phyloP scores from a whole-genome alignment of 2,888 invertebrate species.

The Mechanitis mazaeus region DNA sequence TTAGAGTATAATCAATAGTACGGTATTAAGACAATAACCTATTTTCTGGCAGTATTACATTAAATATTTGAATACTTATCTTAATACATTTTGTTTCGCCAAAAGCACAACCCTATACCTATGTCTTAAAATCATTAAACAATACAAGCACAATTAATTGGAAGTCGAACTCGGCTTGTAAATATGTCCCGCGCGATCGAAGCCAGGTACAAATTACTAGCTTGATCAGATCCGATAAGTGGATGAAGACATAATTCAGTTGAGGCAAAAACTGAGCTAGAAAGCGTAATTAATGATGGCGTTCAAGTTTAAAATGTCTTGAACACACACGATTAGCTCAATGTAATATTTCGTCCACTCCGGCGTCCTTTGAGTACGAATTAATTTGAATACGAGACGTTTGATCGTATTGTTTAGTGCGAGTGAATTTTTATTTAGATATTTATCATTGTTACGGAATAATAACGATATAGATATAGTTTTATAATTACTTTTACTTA shows the following conservation, averaged over 20 bases:
- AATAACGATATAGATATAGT: no score
- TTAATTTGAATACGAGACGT: background rate
- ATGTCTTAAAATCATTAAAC: conserved; percentile 6
- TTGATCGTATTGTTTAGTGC: no score
- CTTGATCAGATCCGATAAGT: conserved; percentile 5
- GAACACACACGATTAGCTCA: conserved; percentile 24
- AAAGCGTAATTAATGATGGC: conserved; percentile 64
- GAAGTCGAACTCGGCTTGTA: conserved; percentile 22
- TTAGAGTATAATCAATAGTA: no score
- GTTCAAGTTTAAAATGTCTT: conserved; percentile 59
- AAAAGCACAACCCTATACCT: background rate
- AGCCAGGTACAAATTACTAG: conserved; percentile 70
- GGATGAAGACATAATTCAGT: conserved; percentile 75
- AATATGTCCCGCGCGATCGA: conserved; percentile 46
- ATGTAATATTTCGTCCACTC: conserved; percentile 5
- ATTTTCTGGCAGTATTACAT: no score
- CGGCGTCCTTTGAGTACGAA: conserved; percentile 5
- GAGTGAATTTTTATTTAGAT: no score
- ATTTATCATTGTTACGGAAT: no score
- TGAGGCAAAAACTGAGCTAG: conserved; percentile 69
- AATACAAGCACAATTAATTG: conserved; percentile 5
- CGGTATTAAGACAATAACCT: no score
- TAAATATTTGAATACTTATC: no score
- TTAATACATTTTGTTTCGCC: background rate
- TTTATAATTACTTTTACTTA: no score